Percentiles rank a stretch among this genome's conserved stretches.
Evolutionary conservation across 2,113 vertebrate species (phyloP).

Genomic region (Ranitomeya variabilis): DNA sequence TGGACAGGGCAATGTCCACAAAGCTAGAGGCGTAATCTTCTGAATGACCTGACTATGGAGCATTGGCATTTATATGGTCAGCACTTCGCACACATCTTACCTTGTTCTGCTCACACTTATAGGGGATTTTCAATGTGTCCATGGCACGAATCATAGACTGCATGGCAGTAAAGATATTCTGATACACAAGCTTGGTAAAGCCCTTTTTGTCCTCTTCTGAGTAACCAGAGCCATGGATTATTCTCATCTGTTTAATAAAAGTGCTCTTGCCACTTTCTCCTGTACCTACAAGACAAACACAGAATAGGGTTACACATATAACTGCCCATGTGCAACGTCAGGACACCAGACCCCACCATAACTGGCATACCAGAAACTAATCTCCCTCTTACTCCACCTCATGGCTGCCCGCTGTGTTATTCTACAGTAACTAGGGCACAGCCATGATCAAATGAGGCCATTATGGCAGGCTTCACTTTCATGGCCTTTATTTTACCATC

Average conservation of each 20-base stretch:
- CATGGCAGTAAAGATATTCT: slow-evolving; percentile 87
- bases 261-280: slow-evolving; percentile 84
- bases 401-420: too few species aligned
- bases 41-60: neutral
- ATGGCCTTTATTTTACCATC: too few species aligned
- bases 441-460: too few species aligned
- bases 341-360: too few species aligned
- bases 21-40: too few species aligned
- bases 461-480: too few species aligned
- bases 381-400: too few species aligned
- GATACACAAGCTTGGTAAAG: slow-evolving; percentile 83
- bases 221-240: slow-evolving; percentile 83
- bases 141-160: slow-evolving; percentile 84
- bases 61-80: neutral
- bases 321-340: too few species aligned
- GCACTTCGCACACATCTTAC: slow-evolving; percentile 59
- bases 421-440: too few species aligned
- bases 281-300: slow-evolving; percentile 68
- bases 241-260: slow-evolving; percentile 84
- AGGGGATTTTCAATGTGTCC: slow-evolving; percentile 82
- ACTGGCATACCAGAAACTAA: too few species aligned
- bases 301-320: neutral
- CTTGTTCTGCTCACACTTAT: slow-evolving; percentile 82
- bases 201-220: slow-evolving; percentile 83
- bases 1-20: too few species aligned